Evolutionary conservation across 2,888 invertebrate species (phyloP).

Genomic region (Therioaphis trifolii): DNA sequence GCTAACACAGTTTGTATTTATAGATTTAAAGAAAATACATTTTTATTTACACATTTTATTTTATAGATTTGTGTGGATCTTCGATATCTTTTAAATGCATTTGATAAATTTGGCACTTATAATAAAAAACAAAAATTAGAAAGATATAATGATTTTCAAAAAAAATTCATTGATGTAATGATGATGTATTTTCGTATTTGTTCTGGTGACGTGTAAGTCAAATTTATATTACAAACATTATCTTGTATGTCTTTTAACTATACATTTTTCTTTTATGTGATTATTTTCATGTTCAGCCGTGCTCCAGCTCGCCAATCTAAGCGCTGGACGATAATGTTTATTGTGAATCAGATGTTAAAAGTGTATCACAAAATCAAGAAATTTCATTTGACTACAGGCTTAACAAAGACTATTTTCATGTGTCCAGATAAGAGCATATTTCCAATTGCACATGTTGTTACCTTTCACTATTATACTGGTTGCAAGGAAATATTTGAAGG

Average conservation of each 20-base stretch:
- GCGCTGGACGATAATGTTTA: slow-evolving; percentile 59
- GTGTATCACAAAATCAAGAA: slow-evolving; percentile 59
- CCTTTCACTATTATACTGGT: slow-evolving; percentile 56
- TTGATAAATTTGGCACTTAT: slow-evolving; percentile 30
- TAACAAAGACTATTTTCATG: slow-evolving; percentile 59
- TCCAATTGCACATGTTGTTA: slow-evolving; percentile 50
- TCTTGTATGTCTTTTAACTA: background rate
- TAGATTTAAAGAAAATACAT: background rate
- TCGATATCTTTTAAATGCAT: slow-evolving; percentile 51
- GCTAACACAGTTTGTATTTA: slow-evolving; percentile 39
- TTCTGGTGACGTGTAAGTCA: slow-evolving; percentile 47
- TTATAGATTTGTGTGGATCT: slow-evolving; percentile 56
- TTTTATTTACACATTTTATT: background rate
- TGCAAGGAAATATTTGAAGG: slow-evolving; percentile 59
- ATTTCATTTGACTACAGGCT: slow-evolving; percentile 58
- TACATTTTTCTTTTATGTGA: background rate
- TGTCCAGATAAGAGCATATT: slow-evolving; percentile 51
- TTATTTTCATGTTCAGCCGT: slow-evolving; percentile 11
- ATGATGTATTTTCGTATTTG: slow-evolving; percentile 61
- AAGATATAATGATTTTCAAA: slow-evolving; percentile 59
- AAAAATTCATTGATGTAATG: slow-evolving; percentile 57
- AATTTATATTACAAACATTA: background rate
- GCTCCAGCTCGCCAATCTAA: slow-evolving; percentile 40
- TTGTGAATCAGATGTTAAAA: slow-evolving; percentile 59
- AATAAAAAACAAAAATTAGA: slow-evolving; percentile 44